Evolutionary conservation across 2,113 vertebrate genomes (phyloP).

Genomic region (Tragulus kanchil): DNA sequence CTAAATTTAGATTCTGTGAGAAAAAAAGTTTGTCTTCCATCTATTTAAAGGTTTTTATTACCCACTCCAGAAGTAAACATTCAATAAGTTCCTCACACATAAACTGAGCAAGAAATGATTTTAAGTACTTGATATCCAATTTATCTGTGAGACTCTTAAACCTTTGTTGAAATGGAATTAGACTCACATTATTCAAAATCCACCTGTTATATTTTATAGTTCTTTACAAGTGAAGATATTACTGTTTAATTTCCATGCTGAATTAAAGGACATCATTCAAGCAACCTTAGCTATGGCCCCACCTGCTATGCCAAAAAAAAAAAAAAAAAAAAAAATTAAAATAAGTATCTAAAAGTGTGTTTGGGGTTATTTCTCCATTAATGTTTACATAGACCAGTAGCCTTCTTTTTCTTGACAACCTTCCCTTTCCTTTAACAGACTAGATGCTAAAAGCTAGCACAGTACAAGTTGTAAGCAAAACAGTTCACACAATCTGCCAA

Average conservation of each 20-base stretch:
- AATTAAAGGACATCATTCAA: neutral
- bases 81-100: neutral
- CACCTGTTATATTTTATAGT: fast-evolving
- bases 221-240: neutral
- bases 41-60: neutral
- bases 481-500: neutral
- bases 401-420: neutral
- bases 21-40: neutral
- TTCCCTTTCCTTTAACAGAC: neutral
- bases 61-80: neutral
- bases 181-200: neutral
- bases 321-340: neutral
- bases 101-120: neutral
- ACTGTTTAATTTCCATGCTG: neutral
- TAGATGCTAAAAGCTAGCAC: neutral
- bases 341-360: neutral
- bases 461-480: neutral
- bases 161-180: neutral
- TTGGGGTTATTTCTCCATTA: neutral
- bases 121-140: no score
- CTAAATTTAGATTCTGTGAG: neutral
- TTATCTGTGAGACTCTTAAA: neutral
- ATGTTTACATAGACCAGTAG: neutral
- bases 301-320: neutral
- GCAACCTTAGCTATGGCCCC: neutral